A percentile compares a stretch with the other conserved stretches of the same genome.
Conservation (phyloP, 2,888 invertebrate genomes). For the Archaeoteleia sp. region DNA sequence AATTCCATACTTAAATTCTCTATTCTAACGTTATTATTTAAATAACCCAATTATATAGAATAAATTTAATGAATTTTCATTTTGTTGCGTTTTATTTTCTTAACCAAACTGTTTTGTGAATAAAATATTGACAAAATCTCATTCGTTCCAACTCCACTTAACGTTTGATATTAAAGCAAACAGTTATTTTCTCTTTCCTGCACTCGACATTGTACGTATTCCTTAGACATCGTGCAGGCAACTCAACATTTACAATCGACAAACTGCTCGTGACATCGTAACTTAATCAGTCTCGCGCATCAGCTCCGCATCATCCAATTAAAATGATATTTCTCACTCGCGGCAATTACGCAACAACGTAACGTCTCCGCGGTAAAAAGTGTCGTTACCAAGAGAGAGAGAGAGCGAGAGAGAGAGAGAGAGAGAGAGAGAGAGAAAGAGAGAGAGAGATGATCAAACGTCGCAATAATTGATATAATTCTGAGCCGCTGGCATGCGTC, state of each 20-base stretch:
- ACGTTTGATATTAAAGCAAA: too few species aligned
- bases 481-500: conserved; percentile 11
- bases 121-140: too few species aligned
- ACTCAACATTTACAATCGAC: neutral
- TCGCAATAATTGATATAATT: conserved; percentile 25
- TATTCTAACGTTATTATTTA: too few species aligned
- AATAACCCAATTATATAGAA: too few species aligned
- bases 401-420: neutral
- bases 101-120: too few species aligned
- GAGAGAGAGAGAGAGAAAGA: conserved; percentile 1
- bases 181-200: too few species aligned
- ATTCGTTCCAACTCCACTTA: too few species aligned
- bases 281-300: conserved; percentile 26
- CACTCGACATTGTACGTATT: too few species aligned
- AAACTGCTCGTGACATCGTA: conserved; percentile 4
- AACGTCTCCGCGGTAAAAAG: conserved; percentile 9
- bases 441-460: conserved; percentile 10
- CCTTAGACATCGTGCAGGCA: too few species aligned
- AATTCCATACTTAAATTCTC: too few species aligned
- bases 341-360: conserved; percentile 17
- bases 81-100: too few species aligned
- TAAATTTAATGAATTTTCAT: too few species aligned
- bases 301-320: conserved; percentile 31
- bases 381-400: neutral
- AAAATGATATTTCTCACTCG: conserved; percentile 19